Evolutionary conservation across 92 coral and sea anemone species (phyloP).

Genomic region (Zoanthus sansibaricus): DNA sequence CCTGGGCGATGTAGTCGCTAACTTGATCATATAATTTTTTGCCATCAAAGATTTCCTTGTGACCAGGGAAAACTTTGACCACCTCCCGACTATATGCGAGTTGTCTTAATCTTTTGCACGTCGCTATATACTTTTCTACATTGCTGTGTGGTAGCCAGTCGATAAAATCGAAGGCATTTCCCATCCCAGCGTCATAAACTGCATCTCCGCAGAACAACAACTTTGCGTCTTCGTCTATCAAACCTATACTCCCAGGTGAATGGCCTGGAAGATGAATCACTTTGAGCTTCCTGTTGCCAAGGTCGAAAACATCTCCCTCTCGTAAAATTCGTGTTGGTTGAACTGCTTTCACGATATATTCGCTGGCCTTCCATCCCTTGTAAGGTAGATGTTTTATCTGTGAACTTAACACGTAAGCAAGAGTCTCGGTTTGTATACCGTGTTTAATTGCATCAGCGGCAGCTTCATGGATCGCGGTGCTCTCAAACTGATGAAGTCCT

Average conservation of each 20-base stretch:
- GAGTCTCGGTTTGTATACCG: conserved; percentile 57
- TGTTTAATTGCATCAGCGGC: conserved; percentile 76
- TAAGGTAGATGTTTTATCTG: conserved; percentile 67
- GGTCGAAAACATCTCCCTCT: conserved; percentile 77
- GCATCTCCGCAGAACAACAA: conserved; percentile 78
- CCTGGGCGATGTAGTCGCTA: conserved; percentile 56
- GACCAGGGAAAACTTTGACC: conserved; percentile 77
- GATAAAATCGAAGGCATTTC: conserved; percentile 37
- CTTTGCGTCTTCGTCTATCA: conserved; percentile 71
- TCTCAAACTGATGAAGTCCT: conserved; percentile 85
- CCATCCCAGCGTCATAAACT: conserved; percentile 57
- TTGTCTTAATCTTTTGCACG: conserved; percentile 69
- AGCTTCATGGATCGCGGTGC: conserved; percentile 72
- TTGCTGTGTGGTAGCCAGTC: conserved; percentile 83
- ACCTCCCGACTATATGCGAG: conserved; percentile 63
- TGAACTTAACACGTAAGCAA: conserved; percentile 30
- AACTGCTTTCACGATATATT: conserved; percentile 68
- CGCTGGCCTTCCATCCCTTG: conserved; percentile 66
- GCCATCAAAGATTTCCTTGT: conserved; percentile 66
- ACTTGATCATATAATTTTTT: conserved; percentile 52
- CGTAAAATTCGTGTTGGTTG: conserved; percentile 69
- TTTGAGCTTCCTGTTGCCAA: conserved; percentile 77
- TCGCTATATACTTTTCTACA: conserved; percentile 56
- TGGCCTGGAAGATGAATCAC: conserved; percentile 86
- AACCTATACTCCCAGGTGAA: conserved; percentile 81